phyloP scores from a whole-genome alignment of 1,140 invertebrate species.

The Saccostrea glomerata region DNA sequence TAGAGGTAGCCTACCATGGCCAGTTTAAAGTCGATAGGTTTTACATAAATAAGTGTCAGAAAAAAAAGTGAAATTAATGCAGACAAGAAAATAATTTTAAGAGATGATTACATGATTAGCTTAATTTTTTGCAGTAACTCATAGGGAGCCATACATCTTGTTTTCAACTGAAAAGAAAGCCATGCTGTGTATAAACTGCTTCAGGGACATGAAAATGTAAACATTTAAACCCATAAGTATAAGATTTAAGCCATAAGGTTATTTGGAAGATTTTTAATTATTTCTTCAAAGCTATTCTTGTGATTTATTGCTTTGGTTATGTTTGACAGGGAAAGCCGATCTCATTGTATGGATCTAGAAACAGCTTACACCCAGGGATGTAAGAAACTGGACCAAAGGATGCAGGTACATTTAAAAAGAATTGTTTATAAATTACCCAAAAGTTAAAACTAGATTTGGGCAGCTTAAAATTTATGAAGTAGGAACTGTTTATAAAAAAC shows the following conservation, averaged over 20 bases:
- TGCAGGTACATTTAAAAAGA: constrained; percentile 65
- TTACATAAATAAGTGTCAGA: no score
- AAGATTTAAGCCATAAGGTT: neutral
- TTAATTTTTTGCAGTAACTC: constrained; percentile 64
- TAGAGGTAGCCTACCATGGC: neutral
- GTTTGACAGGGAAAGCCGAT: constrained; percentile 71
- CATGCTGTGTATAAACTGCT: constrained; percentile 77
- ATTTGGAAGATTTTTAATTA: neutral
- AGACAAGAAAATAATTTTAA: neutral
- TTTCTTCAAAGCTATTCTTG: no score
- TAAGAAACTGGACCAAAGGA: constrained; percentile 74
- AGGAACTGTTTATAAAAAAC: no score
- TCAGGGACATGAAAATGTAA: constrained; percentile 77
- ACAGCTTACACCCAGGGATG: constrained; percentile 75
- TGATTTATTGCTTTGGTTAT: constrained; percentile 19
- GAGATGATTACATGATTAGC: neutral
- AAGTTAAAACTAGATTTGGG: no score
- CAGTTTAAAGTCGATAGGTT: neutral
- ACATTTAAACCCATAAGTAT: constrained; percentile 30
- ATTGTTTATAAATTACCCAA: neutral
- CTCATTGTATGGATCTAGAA: constrained; percentile 75
- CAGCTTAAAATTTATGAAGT: no score
- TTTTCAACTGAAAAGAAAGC: constrained; percentile 76
- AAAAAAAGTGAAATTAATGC: neutral
- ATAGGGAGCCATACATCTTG: constrained; percentile 75